Base-by-base conservation (phyloP, 2,888 invertebrate genomes). In the Pemphredon lugubris region DNA sequence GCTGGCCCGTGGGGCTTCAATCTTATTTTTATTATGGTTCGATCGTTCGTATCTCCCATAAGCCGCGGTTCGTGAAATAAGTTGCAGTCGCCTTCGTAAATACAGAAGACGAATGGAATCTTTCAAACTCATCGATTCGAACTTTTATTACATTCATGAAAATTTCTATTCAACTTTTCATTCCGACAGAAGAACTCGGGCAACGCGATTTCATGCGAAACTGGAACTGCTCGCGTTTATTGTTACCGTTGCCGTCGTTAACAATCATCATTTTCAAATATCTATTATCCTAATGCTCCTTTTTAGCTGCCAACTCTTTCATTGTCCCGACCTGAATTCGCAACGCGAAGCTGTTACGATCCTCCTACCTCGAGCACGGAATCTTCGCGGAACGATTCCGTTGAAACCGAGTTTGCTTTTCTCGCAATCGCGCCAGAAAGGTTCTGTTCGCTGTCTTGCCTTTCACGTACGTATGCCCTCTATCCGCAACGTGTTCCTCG, bases 1-100 rank as follows among this genome's bases (percentile, higher is more conserved):
- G 70, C 73, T 69, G 44, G 34, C 60, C 73, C 71, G 34, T n/a
- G 51, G 69, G 50, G 72, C 63, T 74, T 73, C 69, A 68, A 79
- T 83, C 68, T 73, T 68, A 55, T 69, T 82, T 83, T 81, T 82
- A 81, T 79, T 79, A 71, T 75, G 40, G 75, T 47, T 68, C 67
- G 48, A 77, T 73, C 63, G 71, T 51, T 60, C 47, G 55, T 67
- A 66, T 44, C 55, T 55, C 37, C 48, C 47, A 42, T 69, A 65
- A 74, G 60, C 51, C 20, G n/a, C 39, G 44, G 34, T 61, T 61
- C 23, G 51, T 61, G 39, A 47, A 42, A 53, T 39, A 51, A 55
- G 34, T n/a, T 18, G 40, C 51, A 57, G 44, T 65, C 42, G 59
- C 58, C 23, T 55, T 60, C 55, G 59, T 75, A 67, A 77, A 66